Base-by-base conservation (phyloP, 2,113 vertebrate genomes). In the Platysternon megacephalum region DNA sequence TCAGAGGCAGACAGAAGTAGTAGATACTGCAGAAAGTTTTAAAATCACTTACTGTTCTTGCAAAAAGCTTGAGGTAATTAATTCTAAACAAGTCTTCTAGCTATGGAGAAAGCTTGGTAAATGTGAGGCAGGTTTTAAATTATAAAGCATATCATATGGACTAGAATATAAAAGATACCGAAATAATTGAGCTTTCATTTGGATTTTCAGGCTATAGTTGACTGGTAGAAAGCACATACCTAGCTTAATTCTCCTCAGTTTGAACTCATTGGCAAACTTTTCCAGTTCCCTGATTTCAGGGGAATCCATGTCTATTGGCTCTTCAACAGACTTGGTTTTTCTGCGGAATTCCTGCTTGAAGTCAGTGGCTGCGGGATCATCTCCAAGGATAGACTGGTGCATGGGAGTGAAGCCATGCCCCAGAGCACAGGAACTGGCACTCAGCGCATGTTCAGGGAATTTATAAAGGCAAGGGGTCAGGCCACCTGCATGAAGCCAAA, bases 211-310 rank as follows among this genome's bases (percentile, higher is more conserved):
- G 42, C 46, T 72, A 42, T 44, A 88, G 0, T 24, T 53, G 0
- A 0, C 0, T 2, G 52, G 14, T 49, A 39, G 1, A 83, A 93
- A 80, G n/a, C n/a, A 78, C 98, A 3, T 98, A 99, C 99, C 99
- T 53, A 99, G 98, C 97, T 99, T 99, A 97, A 99, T 99, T 97
- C 99, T 99, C 84, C 99, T 98, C 96, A 99, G 98, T 98, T 99
- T 99, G 93, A 99, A 99, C 93, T 99, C 99, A 2, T 99, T 99
- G 92, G 99, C 99, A 90, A 99, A 99, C 94, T 99, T 99, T 97
- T 99, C 99, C 95, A 99, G 98, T 86, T 99, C 99, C 91, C 99
- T 98, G 88, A 99, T 99, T 98, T 99, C 99, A 0, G 99, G 99
- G 49, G 99, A 99, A 97, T 99, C 99, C 99, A 99, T 99, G 91